Evolutionary conservation across 1,140 invertebrate species (phyloP), one percentile per base, ranked within the genome.

Genomic region (Tyrophagus putrescentiae): DNA sequence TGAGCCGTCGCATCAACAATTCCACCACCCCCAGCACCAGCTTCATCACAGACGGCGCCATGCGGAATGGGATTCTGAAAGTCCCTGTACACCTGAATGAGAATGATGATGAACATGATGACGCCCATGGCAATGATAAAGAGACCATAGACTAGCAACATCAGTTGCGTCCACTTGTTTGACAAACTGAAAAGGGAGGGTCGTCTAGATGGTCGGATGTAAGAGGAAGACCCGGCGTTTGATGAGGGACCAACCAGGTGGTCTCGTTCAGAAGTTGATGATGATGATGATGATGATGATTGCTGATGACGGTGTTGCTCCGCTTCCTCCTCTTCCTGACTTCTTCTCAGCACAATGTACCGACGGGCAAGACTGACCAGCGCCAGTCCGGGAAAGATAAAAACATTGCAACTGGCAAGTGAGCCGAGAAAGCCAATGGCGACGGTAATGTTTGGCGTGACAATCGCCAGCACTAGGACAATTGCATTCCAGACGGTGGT

Each of bases 381-480:
- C n/a, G 62, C 64, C 25, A 64, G 9, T 13, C 61, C 52, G n/a
- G 63, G 63, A 56, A 64, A 64, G 9, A 64, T 56, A 27, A 64
- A 64, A 23, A 63, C 61, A 62, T 64, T 64, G 21, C 42, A 48
- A 9, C 53, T 34, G 13, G 61, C 63, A 7, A 64, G 23, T 33
- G 61, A 59, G 21, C 82, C 82, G 23, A 84, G 67, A 5, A 83
- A 65, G 68, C 80, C 77, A 52, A 84, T 83, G 11, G 83, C 76
- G 13, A 78, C 72, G 23, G 78, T 77, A 64, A 84, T 83, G 60
- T 83, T 81, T 21, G 82, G 80, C 4, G 81, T 75, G 32, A 80
- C 68, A 52, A 81, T 70, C 0, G 81, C 80, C 1, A 81, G 69
- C 0, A 77, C 25, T 21, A 84, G 64, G 0, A 79, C 76, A 0